Evolutionary conservation across 2,113 vertebrate genomes (phyloP), one percentile per base, ranked within the genome.

Genomic region (Gasterosteus nipponicus): DNA sequence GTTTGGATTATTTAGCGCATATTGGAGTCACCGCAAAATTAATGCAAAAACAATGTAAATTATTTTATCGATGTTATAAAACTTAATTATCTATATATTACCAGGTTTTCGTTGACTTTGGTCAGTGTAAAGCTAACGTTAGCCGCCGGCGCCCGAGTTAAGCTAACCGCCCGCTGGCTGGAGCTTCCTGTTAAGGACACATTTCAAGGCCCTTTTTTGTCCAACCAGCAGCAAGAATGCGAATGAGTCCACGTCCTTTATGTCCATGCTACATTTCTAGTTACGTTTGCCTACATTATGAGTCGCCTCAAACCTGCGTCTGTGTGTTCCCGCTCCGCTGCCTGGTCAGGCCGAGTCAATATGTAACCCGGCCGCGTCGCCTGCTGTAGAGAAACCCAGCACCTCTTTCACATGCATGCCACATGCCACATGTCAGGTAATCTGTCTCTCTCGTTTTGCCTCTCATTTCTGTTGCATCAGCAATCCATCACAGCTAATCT

Each of bases 351-450:
- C 92, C 70, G 78, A 90, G 42, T 95, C 93, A 90, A 35, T 93
- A 67, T 90, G 83, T 92, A 94, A 83, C 68, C 87, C 90, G 91
- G 77, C 90, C 87, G 86, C 92, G 78, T 73, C 91, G 78, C 91
- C 93, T 74, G 90, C 91, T 64, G 78, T 90, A 83, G 84, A 89
- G 90, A 90, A 85, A 92, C 91, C 93, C 90, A 47, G 29, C 70
- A 91, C 92, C 75, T 42, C 87, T 93, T 90, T 92, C 90, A 90
- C 94, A 89, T 86, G 90, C 83, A 94, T 95, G 90, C 93, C 89
- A 83, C 84, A 10, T 88, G 89, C 70, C 77, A 83, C 89, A 60
- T 80, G 87, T 79, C 92, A 95, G 94, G 92, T 95, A 95, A 95
- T 91, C 83, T 73, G 78, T 88, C 85, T 81, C 64, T 62, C 57